Conservation (phyloP, 2,113 vertebrate species). For the Synodontis membranacea region DNA sequence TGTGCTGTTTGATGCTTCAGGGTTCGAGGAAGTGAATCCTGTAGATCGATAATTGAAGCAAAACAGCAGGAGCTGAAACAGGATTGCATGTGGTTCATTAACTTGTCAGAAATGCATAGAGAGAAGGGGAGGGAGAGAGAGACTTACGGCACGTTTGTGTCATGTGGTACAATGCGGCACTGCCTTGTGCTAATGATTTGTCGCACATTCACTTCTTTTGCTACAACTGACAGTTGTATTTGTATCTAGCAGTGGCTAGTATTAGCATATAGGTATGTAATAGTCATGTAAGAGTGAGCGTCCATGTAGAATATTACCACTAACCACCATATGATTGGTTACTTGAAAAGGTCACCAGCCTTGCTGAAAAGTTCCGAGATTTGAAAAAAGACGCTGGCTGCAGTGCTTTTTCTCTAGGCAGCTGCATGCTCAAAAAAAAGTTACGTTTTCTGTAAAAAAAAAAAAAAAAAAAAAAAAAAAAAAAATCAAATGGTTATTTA, state of each 20-base stretch:
- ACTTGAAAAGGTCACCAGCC: too few species aligned
- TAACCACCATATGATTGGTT: too few species aligned
- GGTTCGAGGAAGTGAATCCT: neutral
- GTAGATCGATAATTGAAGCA: constrained; percentile 26
- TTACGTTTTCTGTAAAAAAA: too few species aligned
- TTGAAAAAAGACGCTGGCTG: too few species aligned
- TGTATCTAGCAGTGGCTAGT: neutral
- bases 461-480: too few species aligned
- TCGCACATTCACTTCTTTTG: neutral
- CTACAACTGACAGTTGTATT: neutral
- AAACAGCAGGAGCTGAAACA: constrained; percentile 5
- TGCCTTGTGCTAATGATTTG: neutral
- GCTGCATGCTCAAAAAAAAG: too few species aligned
- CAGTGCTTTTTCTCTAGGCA: too few species aligned
- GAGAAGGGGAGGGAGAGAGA: neutral
- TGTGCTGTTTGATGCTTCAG: neutral
- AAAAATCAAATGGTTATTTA: too few species aligned
- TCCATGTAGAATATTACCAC: too few species aligned
- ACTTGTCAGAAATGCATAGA: constrained; percentile 3
- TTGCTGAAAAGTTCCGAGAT: too few species aligned
- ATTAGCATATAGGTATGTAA: neutral
- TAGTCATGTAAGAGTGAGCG: too few species aligned
- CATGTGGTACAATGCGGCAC: neutral
- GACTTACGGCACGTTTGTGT: neutral
- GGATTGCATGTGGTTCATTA: constrained; percentile 1